Conservation (phyloP, 2,797 vertebrate genomes). For the Pempheris klunzingeri region DNA sequence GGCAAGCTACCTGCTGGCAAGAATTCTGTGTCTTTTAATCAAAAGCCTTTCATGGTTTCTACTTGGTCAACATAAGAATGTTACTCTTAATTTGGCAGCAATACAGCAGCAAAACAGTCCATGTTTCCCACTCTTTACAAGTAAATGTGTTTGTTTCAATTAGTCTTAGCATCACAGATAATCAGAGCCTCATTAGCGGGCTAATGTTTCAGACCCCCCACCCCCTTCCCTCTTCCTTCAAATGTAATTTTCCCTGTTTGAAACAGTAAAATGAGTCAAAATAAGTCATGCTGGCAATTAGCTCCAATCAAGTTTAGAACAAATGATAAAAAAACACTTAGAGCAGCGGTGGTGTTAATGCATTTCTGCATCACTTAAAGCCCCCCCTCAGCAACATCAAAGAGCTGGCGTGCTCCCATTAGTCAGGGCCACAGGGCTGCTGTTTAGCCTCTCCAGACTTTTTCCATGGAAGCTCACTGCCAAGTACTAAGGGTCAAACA, state of each 20-base stretch:
- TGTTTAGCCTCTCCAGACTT: conserved; percentile 70
- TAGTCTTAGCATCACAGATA: conserved; percentile 12
- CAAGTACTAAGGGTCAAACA: conserved; percentile 62
- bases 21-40: conserved; percentile 8
- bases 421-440: conserved; percentile 63
- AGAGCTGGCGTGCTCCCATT: conserved; percentile 67
- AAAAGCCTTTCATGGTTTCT: conserved; percentile 12
- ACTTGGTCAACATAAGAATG: conserved; percentile 12
- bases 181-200: conserved; percentile 40
- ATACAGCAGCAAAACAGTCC: neutral
- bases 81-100: conserved; percentile 35
- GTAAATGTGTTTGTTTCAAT: conserved; percentile 25
- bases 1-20: neutral
- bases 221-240: neutral
- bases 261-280: conserved; percentile 43
- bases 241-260: conserved; percentile 33
- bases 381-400: conserved; percentile 57
- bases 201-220: conserved; percentile 22
- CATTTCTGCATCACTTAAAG: conserved; percentile 55
- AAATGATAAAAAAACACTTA: conserved; percentile 43
- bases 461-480: conserved; percentile 55
- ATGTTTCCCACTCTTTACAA: conserved; percentile 12
- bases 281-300: conserved; percentile 54
- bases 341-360: conserved; percentile 42
- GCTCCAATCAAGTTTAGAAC: conserved; percentile 55